Evolutionary conservation across 37 sponge, comb jelly and placozoan species (phyloP).

Genomic region (Tethya wilhelma): DNA sequence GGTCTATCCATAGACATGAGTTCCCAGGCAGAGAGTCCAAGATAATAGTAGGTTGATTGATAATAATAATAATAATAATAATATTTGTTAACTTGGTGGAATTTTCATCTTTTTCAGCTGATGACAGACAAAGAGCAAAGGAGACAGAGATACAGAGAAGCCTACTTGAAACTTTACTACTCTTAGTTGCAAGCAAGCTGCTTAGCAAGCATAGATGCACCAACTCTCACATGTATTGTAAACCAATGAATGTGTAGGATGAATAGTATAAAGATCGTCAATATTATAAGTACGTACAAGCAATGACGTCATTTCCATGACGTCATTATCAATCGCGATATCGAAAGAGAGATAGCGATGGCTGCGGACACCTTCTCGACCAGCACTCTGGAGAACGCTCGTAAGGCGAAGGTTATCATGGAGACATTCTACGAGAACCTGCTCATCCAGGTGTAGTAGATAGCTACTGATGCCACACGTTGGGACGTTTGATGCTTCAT

Average conservation of each 20-base stretch:
- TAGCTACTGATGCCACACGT: conserved; percentile 45
- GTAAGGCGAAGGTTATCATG: conserved; percentile 75
- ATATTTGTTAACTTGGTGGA: neutral
- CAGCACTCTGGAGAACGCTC: conserved; percentile 56
- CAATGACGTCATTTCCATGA: no score
- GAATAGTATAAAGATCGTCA: no score
- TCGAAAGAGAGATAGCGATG: no score
- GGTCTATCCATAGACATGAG: conserved; percentile 45
- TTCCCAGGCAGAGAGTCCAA: conserved; percentile 47
- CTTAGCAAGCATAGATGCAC: no score
- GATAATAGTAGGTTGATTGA: conserved; percentile 25
- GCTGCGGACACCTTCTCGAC: conserved; percentile 41
- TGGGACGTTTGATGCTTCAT: conserved; percentile 45
- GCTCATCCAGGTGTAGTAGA: no score
- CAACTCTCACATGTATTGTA: no score
- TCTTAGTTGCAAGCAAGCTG: no score
- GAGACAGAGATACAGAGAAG: conserved; percentile 56
- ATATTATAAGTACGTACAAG: no score
- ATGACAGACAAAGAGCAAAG: conserved; percentile 61
- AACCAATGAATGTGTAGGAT: no score
- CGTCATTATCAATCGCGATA: no score
- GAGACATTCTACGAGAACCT: conserved; percentile 87
- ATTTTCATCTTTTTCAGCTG: conserved; percentile 35
- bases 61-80: neutral
- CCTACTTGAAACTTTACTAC: conserved; percentile 74